These are phyloP conservation scores for Diplosoma virens DNA, from an alignment of 23 tunicate species.

Conservation along the genomic window DNA sequence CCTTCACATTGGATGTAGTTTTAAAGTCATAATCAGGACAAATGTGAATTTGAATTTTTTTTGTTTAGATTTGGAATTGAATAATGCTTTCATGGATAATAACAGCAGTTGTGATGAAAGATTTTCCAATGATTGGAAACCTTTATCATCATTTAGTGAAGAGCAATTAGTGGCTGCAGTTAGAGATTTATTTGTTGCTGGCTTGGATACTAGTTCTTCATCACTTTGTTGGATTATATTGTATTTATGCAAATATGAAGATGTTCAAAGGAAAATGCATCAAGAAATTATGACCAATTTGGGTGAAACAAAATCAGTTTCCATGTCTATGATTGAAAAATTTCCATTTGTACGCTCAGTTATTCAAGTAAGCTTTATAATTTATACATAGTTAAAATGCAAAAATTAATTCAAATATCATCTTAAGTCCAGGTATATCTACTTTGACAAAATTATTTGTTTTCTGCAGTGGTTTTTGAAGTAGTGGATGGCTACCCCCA, in stretches of 20 bases:
- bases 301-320: slow-evolving; percentile 22
- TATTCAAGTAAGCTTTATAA: slow-evolving; percentile 64
- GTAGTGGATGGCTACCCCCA: too few species aligned
- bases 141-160: slow-evolving; percentile 6
- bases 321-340: slow-evolving; percentile 21
- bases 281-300: slow-evolving; percentile 32
- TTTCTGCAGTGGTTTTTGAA: too few species aligned
- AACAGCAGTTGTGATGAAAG: too few species aligned
- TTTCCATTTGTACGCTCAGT: slow-evolving; percentile 49
- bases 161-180: slow-evolving; percentile 19
- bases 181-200: slow-evolving; percentile 56
- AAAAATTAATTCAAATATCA: too few species aligned
- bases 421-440: too few species aligned
- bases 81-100: too few species aligned
- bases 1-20: too few species aligned
- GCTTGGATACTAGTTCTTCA: slow-evolving; percentile 51
- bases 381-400: too few species aligned
- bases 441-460: too few species aligned
- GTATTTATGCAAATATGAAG: slow-evolving; percentile 28
- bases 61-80: too few species aligned
- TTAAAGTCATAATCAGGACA: too few species aligned
- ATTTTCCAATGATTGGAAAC: slow-evolving; percentile 20
- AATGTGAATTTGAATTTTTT: too few species aligned
- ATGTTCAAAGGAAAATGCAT: slow-evolving; percentile 46
- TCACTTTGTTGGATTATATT: slow-evolving; percentile 38